Conservation (phyloP, 1,140 invertebrate species). For the Aphaenogaster ashmeadi region DNA sequence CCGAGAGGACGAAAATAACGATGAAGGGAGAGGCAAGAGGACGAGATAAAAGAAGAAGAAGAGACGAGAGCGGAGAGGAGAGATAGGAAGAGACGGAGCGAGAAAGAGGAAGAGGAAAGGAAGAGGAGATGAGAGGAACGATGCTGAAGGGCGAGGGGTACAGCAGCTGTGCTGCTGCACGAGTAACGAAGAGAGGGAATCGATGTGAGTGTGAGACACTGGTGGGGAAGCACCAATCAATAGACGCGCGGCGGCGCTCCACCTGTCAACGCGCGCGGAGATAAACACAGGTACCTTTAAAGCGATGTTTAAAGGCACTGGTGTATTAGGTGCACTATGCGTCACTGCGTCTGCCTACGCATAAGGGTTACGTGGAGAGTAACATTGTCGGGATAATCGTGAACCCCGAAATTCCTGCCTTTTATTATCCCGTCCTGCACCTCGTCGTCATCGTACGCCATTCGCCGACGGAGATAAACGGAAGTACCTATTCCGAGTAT, state of each 20-base stretch:
- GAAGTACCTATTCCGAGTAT: slow-evolving; percentile 23
- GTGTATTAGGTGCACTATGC: background rate
- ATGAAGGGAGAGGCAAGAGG: slow-evolving; percentile 29
- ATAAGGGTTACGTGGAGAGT: background rate
- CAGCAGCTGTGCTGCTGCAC: slow-evolving; percentile 45
- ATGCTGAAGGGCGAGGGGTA: background rate
- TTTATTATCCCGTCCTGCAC: slow-evolving; percentile 23
- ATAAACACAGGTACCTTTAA: slow-evolving; percentile 74
- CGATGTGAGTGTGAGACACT: slow-evolving; percentile 73
- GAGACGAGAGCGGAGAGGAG: slow-evolving; percentile 21
- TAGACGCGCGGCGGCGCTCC: slow-evolving; percentile 80
- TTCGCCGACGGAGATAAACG: slow-evolving; percentile 40
- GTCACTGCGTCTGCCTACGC: background rate
- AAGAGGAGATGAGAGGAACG: slow-evolving; percentile 10
- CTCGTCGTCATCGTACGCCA: background rate
- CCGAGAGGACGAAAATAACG: slow-evolving; percentile 32
- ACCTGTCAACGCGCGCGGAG: slow-evolving; percentile 77
- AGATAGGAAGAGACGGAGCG: slow-evolving; percentile 11
- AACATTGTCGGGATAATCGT: background rate
- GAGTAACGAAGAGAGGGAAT: slow-evolving; percentile 65
- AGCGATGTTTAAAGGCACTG: slow-evolving; percentile 68
- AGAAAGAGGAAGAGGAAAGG: slow-evolving; percentile 14
- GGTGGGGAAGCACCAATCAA: slow-evolving; percentile 78
- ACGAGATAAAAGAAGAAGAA: background rate
- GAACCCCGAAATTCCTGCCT: background rate